A percentile compares a stretch with the other conserved stretches of the same genome.
These are phyloP conservation scores for Alcedo quadribrachys DNA, from an alignment of 2,797 vertebrate genomes.

Conservation along the genomic window DNA sequence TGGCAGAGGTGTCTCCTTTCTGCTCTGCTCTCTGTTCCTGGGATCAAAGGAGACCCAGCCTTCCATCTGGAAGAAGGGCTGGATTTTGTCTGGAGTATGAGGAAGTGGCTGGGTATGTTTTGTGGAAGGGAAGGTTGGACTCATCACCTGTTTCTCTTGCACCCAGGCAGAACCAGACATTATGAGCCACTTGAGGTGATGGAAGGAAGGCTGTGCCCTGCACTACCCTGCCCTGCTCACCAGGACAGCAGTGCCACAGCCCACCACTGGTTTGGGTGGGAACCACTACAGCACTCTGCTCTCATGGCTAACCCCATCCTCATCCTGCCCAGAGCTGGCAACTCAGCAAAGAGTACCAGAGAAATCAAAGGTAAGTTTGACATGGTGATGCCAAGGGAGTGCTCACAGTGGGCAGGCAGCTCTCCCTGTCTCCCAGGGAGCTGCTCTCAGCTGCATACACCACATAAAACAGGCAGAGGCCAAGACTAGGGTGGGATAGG, in stretches of 20 bases:
- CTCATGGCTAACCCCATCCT: not conserved
- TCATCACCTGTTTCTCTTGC: not conserved
- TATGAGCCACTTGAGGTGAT: not conserved
- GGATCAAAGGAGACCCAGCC: conserved; percentile 57
- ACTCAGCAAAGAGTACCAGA: not conserved
- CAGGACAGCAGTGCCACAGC: not conserved
- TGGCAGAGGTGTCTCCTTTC: conserved; percentile 33
- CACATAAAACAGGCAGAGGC: not conserved
- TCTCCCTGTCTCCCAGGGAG: not conserved
- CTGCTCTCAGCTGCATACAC: not conserved
- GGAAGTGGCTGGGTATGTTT: conserved; percentile 48
- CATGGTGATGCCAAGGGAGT: not conserved
- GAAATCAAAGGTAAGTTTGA: not conserved
- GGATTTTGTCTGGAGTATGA: conserved; percentile 56
- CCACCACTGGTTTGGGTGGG: not conserved
- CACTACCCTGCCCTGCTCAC: not conserved
- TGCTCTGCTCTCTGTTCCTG: conserved; percentile 52
- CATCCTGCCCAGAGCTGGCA: not conserved
- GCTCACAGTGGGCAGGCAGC: not conserved
- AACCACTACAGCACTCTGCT: not conserved
- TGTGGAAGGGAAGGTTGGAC: conserved; percentile 36
- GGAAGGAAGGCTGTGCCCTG: not conserved
- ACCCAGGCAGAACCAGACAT: not conserved
- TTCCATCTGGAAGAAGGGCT: conserved; percentile 52
- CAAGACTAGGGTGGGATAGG: not conserved